Percentiles rank a stretch among this genome's conserved stretches.
Evolutionary conservation across 2,797 vertebrate genomes (phyloP).

Genomic region (Todus mexicanus): DNA sequence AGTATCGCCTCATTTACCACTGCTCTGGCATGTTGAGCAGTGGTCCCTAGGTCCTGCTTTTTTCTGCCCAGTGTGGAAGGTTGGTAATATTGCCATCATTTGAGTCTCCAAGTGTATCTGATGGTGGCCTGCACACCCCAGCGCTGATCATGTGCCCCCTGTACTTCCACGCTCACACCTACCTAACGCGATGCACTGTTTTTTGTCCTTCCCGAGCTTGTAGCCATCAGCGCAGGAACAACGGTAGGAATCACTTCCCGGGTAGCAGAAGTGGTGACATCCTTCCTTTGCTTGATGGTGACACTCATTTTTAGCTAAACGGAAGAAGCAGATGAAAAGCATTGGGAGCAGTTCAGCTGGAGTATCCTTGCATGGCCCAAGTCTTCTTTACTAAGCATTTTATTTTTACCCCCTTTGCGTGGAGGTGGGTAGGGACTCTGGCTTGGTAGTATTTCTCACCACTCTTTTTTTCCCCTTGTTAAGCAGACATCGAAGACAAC

Average conservation of each 20-base stretch:
- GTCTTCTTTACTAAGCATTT: neutral
- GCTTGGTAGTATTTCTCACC: neutral
- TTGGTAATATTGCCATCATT: accelerated
- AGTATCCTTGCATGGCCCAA: neutral
- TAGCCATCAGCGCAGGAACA: conserved; percentile 87
- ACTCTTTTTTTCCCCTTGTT: neutral
- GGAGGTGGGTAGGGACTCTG: neutral
- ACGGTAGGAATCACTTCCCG: conserved; percentile 45
- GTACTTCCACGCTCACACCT: neutral
- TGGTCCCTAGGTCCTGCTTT: neutral
- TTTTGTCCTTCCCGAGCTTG: conserved; percentile 75
- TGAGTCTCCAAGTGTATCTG: neutral
- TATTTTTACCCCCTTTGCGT: neutral
- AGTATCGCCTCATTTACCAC: neutral
- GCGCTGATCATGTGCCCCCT: neutral
- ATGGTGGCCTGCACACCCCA: neutral
- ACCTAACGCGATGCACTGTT: conserved; percentile 81
- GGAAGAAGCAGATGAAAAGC: neutral
- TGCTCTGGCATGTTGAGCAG: neutral
- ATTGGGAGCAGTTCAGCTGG: neutral
- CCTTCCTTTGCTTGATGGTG: conserved; percentile 67
- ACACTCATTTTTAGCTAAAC: conserved; percentile 79
- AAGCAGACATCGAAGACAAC: neutral
- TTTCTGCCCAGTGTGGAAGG: neutral
- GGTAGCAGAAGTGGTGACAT: conserved; percentile 88